These are phyloP conservation scores for Lithosia quadra DNA, from an alignment of 2,888 invertebrate genomes.

Conservation along the genomic window DNA sequence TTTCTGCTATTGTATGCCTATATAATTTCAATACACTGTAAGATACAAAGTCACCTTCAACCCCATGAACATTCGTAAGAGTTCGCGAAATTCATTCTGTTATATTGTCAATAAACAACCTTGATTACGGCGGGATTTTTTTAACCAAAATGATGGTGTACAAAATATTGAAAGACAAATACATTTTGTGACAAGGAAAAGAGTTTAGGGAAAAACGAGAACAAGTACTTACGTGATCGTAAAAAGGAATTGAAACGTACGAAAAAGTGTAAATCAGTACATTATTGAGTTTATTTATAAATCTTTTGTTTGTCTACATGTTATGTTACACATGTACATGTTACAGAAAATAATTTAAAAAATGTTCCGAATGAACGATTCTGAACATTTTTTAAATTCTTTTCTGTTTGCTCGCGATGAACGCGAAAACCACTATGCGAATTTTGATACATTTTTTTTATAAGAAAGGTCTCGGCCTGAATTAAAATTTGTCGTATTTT, in stretches of 20 bases:
- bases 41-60: background rate
- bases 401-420: too few relatives aligned
- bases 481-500: too few relatives aligned
- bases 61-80: background rate
- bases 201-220: background rate
- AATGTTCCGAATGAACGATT: too few relatives aligned
- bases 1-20: background rate
- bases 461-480: too few relatives aligned
- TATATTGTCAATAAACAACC: background rate
- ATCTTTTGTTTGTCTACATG: too few relatives aligned
- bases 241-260: background rate
- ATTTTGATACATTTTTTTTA: too few relatives aligned
- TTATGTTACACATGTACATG: too few relatives aligned
- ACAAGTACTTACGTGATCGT: background rate
- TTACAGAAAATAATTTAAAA: too few relatives aligned
- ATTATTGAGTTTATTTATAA: conserved; percentile 1
- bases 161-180: background rate
- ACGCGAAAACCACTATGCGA: too few relatives aligned
- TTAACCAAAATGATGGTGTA: conserved; percentile 3
- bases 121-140: conserved; percentile 3
- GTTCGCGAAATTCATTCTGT: background rate
- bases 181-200: background rate
- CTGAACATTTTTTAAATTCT: too few relatives aligned
- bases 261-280: background rate
- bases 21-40: background rate